These are phyloP conservation scores for Tipula helvola DNA, from an alignment of 2,888 invertebrate genomes.

Conservation along the genomic window DNA sequence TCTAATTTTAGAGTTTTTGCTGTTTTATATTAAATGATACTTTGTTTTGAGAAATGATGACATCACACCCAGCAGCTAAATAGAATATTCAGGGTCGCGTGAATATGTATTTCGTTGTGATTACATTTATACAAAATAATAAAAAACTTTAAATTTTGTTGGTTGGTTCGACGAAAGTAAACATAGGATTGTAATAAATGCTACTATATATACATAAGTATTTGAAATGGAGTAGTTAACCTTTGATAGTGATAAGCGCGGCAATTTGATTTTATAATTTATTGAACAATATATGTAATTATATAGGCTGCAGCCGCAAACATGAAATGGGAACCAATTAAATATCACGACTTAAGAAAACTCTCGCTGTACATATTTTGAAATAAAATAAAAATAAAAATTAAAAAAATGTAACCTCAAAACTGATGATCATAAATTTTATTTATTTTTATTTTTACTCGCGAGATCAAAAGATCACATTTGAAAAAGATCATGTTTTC, in stretches of 20 bases:
- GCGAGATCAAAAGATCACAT: background rate
- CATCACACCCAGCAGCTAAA: background rate
- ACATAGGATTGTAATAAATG: background rate
- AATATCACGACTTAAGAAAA: background rate
- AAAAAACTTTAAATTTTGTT: background rate
- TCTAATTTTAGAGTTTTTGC: background rate
- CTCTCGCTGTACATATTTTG: background rate
- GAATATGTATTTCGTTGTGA: background rate
- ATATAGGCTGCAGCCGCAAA: background rate
- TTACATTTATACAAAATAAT: background rate
- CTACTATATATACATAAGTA: background rate
- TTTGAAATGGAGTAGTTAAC: background rate
- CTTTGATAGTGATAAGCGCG: background rate
- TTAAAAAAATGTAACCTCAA: background rate
- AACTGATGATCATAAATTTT: background rate
- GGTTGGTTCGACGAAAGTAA: background rate
- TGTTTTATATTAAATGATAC: slow-evolving; percentile 4
- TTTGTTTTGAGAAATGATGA: slow-evolving; percentile 6
- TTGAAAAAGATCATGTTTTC: background rate
- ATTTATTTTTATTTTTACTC: background rate
- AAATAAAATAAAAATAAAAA: background rate
- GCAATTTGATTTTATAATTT: background rate
- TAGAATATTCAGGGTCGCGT: background rate
- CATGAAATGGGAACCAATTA: background rate
- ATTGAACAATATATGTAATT: background rate